Percentiles rank a stretch among this genome's conserved stretches.
These are phyloP conservation scores for Sinocyclocheilus anshuiensis DNA, from an alignment of 2,113 vertebrate genomes.

Conservation along the genomic window DNA sequence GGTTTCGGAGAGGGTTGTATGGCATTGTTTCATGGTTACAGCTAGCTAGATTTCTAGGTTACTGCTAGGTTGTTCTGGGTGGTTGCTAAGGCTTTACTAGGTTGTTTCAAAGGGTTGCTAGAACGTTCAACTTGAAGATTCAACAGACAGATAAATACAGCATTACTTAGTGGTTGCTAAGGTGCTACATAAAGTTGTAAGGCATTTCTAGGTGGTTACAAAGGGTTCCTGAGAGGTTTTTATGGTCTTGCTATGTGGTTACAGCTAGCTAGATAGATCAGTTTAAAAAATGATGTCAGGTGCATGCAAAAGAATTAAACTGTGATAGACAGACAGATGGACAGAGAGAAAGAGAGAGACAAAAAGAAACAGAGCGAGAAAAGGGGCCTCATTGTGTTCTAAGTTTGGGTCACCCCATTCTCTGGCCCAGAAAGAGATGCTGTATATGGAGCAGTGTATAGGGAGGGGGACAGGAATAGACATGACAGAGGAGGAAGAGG, in stretches of 20 bases:
- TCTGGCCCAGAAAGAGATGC: conserved; percentile 61
- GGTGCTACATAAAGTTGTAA: too few relatives aligned
- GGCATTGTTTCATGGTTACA: too few relatives aligned
- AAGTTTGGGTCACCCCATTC: conserved; percentile 59
- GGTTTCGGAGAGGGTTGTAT: too few relatives aligned
- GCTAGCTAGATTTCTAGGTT: too few relatives aligned
- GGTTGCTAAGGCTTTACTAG: too few relatives aligned
- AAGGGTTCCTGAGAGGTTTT: background rate
- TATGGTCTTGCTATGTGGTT: background rate
- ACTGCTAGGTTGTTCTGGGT: too few relatives aligned
- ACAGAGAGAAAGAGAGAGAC: background rate
- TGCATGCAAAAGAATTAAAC: background rate
- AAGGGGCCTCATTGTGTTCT: conserved; percentile 49
- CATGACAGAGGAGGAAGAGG: conserved; percentile 32
- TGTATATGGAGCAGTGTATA: conserved; percentile 57
- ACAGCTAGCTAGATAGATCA: background rate
- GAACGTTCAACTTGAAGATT: background rate
- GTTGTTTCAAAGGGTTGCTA: too few relatives aligned
- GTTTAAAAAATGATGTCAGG: background rate
- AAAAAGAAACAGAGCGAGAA: background rate
- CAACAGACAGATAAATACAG: background rate
- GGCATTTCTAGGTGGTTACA: background rate
- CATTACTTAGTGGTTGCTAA: too few relatives aligned
- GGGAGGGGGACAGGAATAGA: conserved; percentile 60
- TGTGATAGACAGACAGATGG: background rate